Percentiles rank a stretch among this genome's conserved stretches.
phyloP scores from a whole-genome alignment of 2,888 invertebrate species.

The Caenorhabditis plicata region DNA sequence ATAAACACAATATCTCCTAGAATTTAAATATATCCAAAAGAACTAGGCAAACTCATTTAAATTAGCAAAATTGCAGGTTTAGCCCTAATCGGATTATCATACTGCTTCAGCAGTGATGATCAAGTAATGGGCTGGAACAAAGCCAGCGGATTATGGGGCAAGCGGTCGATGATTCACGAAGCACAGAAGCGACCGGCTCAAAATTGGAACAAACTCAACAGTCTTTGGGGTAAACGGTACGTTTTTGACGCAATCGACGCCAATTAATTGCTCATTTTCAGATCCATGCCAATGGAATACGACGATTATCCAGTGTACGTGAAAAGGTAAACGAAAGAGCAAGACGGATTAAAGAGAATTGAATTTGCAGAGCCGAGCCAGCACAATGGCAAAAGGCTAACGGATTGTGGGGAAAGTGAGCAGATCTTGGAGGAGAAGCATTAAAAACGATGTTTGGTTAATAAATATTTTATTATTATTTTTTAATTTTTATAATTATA shows the following conservation, averaged over 20 bases:
- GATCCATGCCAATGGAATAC: conserved; percentile 3
- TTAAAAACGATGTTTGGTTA: no score
- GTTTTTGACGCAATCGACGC: no score
- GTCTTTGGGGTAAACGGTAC: conserved; percentile 45
- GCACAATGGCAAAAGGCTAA: conserved; percentile 44
- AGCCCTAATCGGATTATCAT: conserved; percentile 5
- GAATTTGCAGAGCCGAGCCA: conserved; percentile 17
- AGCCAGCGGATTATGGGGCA: conserved; percentile 48
- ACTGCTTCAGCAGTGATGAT: conserved; percentile 19
- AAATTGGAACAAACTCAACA: conserved; percentile 47
- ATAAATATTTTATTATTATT: no score
- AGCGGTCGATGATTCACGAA: conserved; percentile 23
- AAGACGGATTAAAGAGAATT: neutral
- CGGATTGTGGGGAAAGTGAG: conserved; percentile 37
- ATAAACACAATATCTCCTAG: no score
- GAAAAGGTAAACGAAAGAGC: conserved; percentile 4
- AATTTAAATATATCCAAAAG: no score
- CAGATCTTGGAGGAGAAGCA: no score
- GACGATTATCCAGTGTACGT: conserved; percentile 8
- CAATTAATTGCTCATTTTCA: neutral
- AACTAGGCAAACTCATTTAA: no score
- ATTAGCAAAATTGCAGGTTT: conserved; percentile 12
- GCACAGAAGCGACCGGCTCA: conserved; percentile 34
- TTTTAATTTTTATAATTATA: no score
- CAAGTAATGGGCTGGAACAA: conserved; percentile 43